Evolutionary conservation across 2,113 vertebrate species (phyloP).

Genomic region (Ranitomeya imitator): DNA sequence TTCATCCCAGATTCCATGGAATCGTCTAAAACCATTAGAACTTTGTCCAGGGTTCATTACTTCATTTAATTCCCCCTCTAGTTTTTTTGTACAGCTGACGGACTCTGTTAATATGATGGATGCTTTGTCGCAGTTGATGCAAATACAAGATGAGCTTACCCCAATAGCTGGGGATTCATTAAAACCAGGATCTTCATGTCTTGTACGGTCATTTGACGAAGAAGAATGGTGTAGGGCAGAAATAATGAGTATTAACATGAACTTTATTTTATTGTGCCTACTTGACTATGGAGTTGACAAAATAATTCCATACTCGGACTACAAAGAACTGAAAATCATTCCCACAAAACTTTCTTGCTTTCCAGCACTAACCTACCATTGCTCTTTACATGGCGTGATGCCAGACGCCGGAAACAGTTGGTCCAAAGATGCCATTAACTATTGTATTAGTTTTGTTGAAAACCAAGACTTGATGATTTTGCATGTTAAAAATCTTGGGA

Average conservation of each 20-base stretch:
- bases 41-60: slow-evolving; percentile 72
- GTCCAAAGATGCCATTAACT: slow-evolving; percentile 72
- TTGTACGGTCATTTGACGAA: slow-evolving; percentile 71
- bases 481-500: slow-evolving; percentile 66
- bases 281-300: slow-evolving; percentile 80
- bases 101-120: slow-evolving; percentile 70
- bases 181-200: slow-evolving; percentile 72
- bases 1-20: slow-evolving; percentile 60
- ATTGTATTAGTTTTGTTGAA: slow-evolving; percentile 75
- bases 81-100: slow-evolving; percentile 81
- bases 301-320: slow-evolving; percentile 66
- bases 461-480: slow-evolving; percentile 73
- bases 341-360: slow-evolving; percentile 69
- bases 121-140: slow-evolving; percentile 71
- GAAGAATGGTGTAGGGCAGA: slow-evolving; percentile 81
- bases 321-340: slow-evolving; percentile 72
- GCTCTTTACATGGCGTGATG: slow-evolving; percentile 72
- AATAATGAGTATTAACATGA: slow-evolving; percentile 68
- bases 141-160: slow-evolving; percentile 68
- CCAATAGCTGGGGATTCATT: slow-evolving; percentile 69
- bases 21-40: slow-evolving; percentile 64
- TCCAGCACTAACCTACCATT: slow-evolving; percentile 75
- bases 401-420: slow-evolving; percentile 72
- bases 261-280: slow-evolving; percentile 68
- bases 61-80: slow-evolving; percentile 73